phyloP scores from a whole-genome alignment of 2,888 invertebrate genomes.

The Xiphydria camelus region DNA sequence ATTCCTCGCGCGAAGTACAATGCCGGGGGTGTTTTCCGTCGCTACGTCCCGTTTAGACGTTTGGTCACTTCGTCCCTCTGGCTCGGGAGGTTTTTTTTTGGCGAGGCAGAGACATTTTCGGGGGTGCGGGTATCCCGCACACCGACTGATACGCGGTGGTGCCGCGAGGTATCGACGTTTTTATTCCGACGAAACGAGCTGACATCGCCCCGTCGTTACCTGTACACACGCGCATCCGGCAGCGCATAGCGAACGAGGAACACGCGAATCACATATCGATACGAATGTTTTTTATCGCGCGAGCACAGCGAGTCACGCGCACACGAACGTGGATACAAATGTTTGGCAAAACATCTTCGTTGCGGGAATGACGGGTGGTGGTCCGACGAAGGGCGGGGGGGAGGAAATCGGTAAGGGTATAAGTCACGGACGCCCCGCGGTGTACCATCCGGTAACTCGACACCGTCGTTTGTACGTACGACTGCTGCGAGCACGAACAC shows the following conservation, averaged over 20 bases:
- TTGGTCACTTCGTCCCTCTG: no score
- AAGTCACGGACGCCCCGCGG: constrained; percentile 56
- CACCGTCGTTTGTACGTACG: constrained; percentile 55
- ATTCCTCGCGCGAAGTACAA: constrained; percentile 7
- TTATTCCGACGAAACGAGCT: no score
- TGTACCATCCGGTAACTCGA: constrained; percentile 59
- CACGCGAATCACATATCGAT: no score
- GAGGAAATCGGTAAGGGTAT: constrained; percentile 33
- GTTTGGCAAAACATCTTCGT: constrained; percentile 53
- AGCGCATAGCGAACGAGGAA: no score
- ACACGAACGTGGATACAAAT: constrained; percentile 47
- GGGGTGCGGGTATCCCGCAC: no score
- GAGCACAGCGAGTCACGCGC: no score
- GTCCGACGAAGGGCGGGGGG: not conserved
- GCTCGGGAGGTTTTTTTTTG: no score
- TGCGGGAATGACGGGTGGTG: constrained; percentile 26
- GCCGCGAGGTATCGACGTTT: no score
- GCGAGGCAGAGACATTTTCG: no score
- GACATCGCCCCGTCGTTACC: no score
- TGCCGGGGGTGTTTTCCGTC: not conserved
- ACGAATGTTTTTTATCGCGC: constrained; percentile 32
- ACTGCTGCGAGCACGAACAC: constrained; percentile 32
- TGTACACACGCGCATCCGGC: no score
- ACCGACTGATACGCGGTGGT: no score
- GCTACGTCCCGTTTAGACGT: constrained; percentile 1